Evolutionary conservation across 2,797 vertebrate genomes (phyloP), one percentile per base, ranked within the genome.

Genomic region (Catamblyrhynchus diadema): DNA sequence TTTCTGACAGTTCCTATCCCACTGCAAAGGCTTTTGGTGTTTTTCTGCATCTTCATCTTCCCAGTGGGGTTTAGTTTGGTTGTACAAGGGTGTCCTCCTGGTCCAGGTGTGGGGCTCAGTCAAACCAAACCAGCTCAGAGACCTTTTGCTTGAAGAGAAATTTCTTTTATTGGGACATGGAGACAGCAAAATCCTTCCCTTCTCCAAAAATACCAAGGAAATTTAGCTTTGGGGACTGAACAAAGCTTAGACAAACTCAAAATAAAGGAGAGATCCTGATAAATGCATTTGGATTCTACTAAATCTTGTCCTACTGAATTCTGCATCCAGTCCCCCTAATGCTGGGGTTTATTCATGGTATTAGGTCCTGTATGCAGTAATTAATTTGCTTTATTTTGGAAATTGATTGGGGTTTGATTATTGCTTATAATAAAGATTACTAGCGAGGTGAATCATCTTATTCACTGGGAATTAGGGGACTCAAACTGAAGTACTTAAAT

Each of bases 81-180:
- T 12, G 5, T 10, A 5, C 7, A 8, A 12, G 6, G 8, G 3
- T 72, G 20, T 69, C 2, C 28, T 54, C n/a, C 42, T 51, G 18
- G 15, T 25, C 48, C 12, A 15, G 28, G 1, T 3, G 4, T 44
- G 60, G 16, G 28, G 47, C 44, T 69, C 57, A 41, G 18, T 28
- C 47, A 32, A 64, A 53, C 25, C 33, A 62, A 88, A 25, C 12
- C 48, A 69, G 28, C 59, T 57, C 72, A 51, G 30, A 82, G 56
- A 47, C 3, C 33, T 44, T 44, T 11, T 28, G 6, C 21, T 59
- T 45, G 12, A 69, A 53, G 12, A 37, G 60, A 62, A 90, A 37
- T 32, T 4, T 22, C 6, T 53, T 77, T 35, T 6, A 2, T 0
- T 25, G 20, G 6, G 33, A 23, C 16, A 14, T 5, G 9, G 32